phyloP scores from a whole-genome alignment of 2,113 vertebrate genomes.

The Proterorhinus semilunaris region DNA sequence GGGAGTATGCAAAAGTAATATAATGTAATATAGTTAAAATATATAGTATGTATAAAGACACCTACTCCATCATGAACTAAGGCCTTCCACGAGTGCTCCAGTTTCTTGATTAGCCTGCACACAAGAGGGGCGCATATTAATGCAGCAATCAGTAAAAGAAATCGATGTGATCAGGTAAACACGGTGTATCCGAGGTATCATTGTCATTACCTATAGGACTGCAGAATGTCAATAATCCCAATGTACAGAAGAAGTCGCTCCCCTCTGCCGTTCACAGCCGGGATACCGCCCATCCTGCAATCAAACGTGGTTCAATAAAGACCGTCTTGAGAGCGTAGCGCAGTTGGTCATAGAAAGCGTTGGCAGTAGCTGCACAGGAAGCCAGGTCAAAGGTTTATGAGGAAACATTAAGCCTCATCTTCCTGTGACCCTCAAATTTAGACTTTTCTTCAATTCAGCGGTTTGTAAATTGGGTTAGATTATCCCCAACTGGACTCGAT shows the following conservation, averaged over 20 bases:
- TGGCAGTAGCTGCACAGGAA: not conserved
- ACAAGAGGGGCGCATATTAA: conserved; percentile 15
- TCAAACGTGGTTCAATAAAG: not conserved
- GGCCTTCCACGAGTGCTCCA: conserved; percentile 98
- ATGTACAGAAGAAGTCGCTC: conserved; percentile 92
- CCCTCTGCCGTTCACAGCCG: conserved; percentile 91
- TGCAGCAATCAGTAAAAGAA: not conserved
- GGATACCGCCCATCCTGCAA: conserved; percentile 95
- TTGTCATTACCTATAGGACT: conserved; percentile 88
- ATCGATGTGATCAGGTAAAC: not conserved
- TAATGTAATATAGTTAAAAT: too few relatives aligned
- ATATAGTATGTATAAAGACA: conserved; percentile 1
- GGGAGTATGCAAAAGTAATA: too few relatives aligned
- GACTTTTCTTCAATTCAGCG: not conserved
- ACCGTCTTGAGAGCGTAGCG: too few relatives aligned
- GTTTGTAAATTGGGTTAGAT: not conserved
- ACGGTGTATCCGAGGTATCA: not conserved
- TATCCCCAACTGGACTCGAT: not conserved
- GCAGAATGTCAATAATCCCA: conserved; percentile 95
- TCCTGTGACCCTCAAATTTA: conserved; percentile 5
- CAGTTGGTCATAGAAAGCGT: not conserved
- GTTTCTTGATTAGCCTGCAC: conserved; percentile 94
- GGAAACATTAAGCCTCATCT: not conserved
- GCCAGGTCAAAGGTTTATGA: not conserved
- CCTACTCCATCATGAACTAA: conserved; percentile 96